phyloP scores from a whole-genome alignment of 2,113 vertebrate species.

The Gobius niger region DNA sequence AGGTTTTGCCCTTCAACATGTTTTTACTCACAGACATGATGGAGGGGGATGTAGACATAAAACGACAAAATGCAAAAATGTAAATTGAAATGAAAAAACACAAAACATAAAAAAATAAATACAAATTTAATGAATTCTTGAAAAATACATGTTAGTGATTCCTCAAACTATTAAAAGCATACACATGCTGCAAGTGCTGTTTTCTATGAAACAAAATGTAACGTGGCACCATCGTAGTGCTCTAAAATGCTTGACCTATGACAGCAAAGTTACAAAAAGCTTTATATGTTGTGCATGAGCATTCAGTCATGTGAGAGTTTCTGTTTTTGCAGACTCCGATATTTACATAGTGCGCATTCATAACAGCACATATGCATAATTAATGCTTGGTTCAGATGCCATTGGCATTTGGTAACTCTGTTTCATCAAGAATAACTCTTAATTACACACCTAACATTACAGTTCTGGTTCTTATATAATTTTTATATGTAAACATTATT shows the following conservation, averaged over 20 bases:
- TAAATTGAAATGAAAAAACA: conserved; percentile 61
- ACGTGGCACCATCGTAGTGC: conserved; percentile 64
- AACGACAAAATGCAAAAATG: conserved; percentile 45
- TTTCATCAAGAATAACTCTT: conserved; percentile 39
- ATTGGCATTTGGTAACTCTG: conserved; percentile 70
- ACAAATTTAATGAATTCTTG: conserved; percentile 69
- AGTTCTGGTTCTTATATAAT: not conserved
- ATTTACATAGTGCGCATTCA: conserved; percentile 70
- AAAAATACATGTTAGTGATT: conserved; percentile 76
- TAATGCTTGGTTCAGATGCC: conserved; percentile 77
- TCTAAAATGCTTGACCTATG: conserved; percentile 48
- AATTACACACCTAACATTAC: too few species aligned
- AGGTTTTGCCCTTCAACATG: conserved; percentile 21
- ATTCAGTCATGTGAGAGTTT: conserved; percentile 75
- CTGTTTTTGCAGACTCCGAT: conserved; percentile 64
- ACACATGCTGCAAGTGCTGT: conserved; percentile 62
- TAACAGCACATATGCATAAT: conserved; percentile 68
- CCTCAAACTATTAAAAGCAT: conserved; percentile 59
- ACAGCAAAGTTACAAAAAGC: conserved; percentile 74
- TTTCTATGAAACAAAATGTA: conserved; percentile 63
- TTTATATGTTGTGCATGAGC: conserved; percentile 72
- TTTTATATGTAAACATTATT: conserved; percentile 65
- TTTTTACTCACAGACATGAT: conserved; percentile 15
- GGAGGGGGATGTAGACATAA: conserved; percentile 12
- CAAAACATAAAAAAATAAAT: conserved; percentile 42